Percentiles rank a stretch among this genome's conserved stretches.
Conservation (phyloP, 2,888 invertebrate species). For the Hyalella azteca region DNA sequence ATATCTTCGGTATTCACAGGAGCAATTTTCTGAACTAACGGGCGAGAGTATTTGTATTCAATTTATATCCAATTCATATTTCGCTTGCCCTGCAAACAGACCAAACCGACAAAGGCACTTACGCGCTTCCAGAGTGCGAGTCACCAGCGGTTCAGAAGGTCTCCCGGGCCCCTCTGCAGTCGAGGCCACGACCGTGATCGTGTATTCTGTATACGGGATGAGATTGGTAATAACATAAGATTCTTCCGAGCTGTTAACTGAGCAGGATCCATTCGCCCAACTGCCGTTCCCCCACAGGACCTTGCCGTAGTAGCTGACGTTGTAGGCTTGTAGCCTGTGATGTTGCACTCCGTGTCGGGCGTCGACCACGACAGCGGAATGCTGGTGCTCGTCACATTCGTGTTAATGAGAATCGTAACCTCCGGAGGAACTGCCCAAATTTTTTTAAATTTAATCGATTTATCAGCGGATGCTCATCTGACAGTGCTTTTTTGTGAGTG, state of each 20-base stretch:
- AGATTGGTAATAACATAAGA: neutral
- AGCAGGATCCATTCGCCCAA: neutral
- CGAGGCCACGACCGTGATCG: neutral
- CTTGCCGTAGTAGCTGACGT: neutral
- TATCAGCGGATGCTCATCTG: too few species aligned
- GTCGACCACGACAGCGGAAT: neutral
- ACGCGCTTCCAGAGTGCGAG: neutral
- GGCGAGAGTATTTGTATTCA: neutral
- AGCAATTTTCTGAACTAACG: too few species aligned
- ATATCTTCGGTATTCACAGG: too few species aligned
- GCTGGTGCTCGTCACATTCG: neutral
- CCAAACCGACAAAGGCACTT: neutral
- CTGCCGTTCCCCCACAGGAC: neutral
- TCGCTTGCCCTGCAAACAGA: neutral
- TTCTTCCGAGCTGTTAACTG: neutral
- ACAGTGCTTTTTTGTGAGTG: too few species aligned
- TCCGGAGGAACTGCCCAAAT: neutral
- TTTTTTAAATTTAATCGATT: neutral
- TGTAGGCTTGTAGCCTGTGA: neutral
- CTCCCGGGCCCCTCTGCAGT: neutral
- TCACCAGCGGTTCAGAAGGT: neutral
- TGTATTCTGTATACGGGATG: neutral
- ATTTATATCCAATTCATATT: neutral
- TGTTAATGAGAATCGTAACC: neutral
- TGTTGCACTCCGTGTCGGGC: neutral